Base-by-base conservation (phyloP, 2,888 invertebrate genomes). In the Microchrysa polita region DNA sequence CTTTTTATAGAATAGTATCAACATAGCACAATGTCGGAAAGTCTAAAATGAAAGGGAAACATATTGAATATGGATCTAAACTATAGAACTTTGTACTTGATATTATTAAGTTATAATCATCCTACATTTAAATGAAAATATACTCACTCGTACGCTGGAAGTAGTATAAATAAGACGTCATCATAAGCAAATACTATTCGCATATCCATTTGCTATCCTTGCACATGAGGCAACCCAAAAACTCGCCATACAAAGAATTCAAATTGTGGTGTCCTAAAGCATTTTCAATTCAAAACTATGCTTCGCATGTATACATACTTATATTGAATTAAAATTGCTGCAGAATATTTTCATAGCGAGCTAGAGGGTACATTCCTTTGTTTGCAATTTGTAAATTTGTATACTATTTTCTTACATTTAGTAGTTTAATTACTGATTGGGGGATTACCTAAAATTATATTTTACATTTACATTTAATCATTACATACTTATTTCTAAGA, bases 351-450 rank as follows among this genome's bases (percentile, higher is more conserved):
- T 61, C 1, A 10, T 23, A 40, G 16, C 16, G 61, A 34, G 40
- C 40, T 40, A 18, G 23, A 18, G 44, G n/a, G 57, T 14, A 67
- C 67, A 69, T 69, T 69, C 69, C 69, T 69, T 23, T n/a, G 20
- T 69, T 57, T 69, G 69, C 69, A 57, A 69, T 69, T 12, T 57
- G n/a, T n/a, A 67, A 67, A 53, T 5, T 22, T 52, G 5, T 67
- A 67, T 52, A 53, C 40, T 61, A 40, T 61, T 34, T 40, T 27
- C 22, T 40, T n/a, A 55, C 5, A 55, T 55, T 34, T 34, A 34
- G 27, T 34, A 34, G 4, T 7, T 5, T 5, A 34, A 34, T 34
- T 34, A 34, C 7, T 34, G 27, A 34, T 2, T 34, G 27, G 27
- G 7, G 2, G 27, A 34, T 34, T 34, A 34, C 27, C 2, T 34